Percentiles rank a stretch among this genome's conserved stretches.
phyloP scores from a whole-genome alignment of 2,888 invertebrate genomes.

The Eupelmus urozonus region DNA sequence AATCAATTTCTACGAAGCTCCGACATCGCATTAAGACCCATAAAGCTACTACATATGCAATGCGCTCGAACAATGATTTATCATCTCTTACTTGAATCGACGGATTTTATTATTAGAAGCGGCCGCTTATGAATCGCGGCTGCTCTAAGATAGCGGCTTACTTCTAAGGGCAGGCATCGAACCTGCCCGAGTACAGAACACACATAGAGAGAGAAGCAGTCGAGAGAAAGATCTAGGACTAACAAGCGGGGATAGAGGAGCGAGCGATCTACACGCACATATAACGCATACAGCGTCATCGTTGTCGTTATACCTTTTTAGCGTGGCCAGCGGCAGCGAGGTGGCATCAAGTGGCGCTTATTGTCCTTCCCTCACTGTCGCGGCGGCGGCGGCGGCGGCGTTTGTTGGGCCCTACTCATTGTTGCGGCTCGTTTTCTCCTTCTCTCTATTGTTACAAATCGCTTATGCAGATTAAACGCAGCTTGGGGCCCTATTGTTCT shows the following conservation, averaged over 20 bases:
- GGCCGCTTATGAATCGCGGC: conserved; percentile 15
- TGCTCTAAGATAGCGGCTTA: not conserved
- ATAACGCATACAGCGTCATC: conserved; percentile 3
- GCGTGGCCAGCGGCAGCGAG: not conserved
- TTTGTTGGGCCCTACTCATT: conserved; percentile 67
- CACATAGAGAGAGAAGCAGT: not conserved
- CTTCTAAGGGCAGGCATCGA: conserved; percentile 25
- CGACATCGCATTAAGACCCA: too few species aligned
- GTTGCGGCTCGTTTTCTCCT: conserved; percentile 55
- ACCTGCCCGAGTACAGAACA: too few species aligned
- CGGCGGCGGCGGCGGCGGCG: conserved; percentile 5
- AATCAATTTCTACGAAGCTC: too few species aligned
- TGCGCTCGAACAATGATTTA: not conserved
- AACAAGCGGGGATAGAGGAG: conserved; percentile 9
- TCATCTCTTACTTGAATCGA: not conserved
- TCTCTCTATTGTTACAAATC: conserved; percentile 70
- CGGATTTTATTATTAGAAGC: conserved; percentile 8
- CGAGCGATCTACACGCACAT: not conserved
- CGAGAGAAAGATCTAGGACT: not conserved
- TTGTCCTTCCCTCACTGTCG: conserved; percentile 75
- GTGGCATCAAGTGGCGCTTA: conserved; percentile 71
- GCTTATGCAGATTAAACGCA: conserved; percentile 74
- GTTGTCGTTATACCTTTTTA: not conserved
- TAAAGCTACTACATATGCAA: too few species aligned
- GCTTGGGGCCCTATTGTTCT: conserved; percentile 72